These are phyloP conservation scores for Leptosomus discolor DNA, from an alignment of 2,113 vertebrate species.

Conservation along the genomic window DNA sequence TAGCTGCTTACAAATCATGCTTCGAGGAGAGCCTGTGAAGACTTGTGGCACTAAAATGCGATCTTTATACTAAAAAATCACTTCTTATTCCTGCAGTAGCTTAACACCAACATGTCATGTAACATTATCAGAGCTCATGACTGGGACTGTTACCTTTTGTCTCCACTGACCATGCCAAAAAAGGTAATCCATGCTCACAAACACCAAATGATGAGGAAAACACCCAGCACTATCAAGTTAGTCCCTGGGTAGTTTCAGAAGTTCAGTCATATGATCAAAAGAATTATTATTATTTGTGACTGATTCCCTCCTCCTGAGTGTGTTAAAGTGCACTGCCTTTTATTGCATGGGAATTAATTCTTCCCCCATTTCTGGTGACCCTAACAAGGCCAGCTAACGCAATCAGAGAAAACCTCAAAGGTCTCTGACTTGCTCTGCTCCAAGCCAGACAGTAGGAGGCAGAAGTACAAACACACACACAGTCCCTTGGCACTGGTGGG, in stretches of 20 bases:
- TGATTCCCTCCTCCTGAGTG: not conserved
- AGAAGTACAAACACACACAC: fast-evolving
- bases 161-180: not conserved
- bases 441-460: not conserved
- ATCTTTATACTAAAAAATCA: not conserved
- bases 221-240: not conserved
- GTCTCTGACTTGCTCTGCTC: not conserved
- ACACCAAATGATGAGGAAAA: not conserved
- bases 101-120: not conserved
- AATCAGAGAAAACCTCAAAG: not conserved
- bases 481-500: not conserved
- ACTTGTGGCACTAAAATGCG: not conserved
- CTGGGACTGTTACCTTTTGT: not conserved
- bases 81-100: not conserved
- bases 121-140: not conserved
- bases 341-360: not conserved
- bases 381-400: not conserved
- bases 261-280: not conserved
- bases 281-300: not conserved
- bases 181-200: not conserved
- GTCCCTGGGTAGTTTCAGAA: not conserved
- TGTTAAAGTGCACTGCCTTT: not conserved
- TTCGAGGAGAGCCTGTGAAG: not conserved
- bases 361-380: not conserved
- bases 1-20: not conserved